Evolutionary conservation across 2,888 invertebrate species (phyloP), one percentile per base, ranked within the genome.

Genomic region (Sarcophaga rosellei): DNA sequence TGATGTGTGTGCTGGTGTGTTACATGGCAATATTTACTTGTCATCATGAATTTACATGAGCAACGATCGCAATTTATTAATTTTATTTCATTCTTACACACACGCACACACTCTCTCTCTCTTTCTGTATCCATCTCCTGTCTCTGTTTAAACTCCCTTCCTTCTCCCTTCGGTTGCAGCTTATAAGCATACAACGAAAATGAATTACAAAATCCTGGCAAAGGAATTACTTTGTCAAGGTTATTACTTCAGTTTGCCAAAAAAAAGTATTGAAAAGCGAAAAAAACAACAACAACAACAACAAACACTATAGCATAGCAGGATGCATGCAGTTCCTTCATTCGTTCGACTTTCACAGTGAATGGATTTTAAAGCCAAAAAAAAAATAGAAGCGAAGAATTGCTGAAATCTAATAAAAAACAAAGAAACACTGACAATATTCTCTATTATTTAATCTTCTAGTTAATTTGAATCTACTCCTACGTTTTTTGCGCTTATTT

Each of bases 191-290:
- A 45, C 17, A 59, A 20, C 3, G 59, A 80, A 73, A 80, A 72
- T 68, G 53, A 66, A 68, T 45, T 74, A 66, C 59, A 61, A 35
- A 68, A 68, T 84, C 70, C 76, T 84, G 68, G 68, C 70, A 84
- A 69, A 63, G 65, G 25, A 68, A 57, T 84, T 75, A 23, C 21
- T 76, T 57, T 76, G 45, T 69, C 75, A 70, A 70, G 79, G 84
- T 74, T 82, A 66, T 77, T 65, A 77, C 76, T 72, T 61, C 10
- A 77, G 63, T 59, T 72, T 72, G 75, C 76, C 69, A 81, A 81
- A 69, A 59, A 80, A 72, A 45, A 23, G 17, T 1, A 57, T 35
- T 35, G 17, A 74, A 35, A 25, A 25, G 4, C n/a, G n/a, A n/a
- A n/a, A n/a, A n/a, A 35, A 35, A 35, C 1, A 35, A 35, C 35